Conservation (phyloP, 2,113 vertebrate genomes). For the Odobenus rosmarus region DNA sequence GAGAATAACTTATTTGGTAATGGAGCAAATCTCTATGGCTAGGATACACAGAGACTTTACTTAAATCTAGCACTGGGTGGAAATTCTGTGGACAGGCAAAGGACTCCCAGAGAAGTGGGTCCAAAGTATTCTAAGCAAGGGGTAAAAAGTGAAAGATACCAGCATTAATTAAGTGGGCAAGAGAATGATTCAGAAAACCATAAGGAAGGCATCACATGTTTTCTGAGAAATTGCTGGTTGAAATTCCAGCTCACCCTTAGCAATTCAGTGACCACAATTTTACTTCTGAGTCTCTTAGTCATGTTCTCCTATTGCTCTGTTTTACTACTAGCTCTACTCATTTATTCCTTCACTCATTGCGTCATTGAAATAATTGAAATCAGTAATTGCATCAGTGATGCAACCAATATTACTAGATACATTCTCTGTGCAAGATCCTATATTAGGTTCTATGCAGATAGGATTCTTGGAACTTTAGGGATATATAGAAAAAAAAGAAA, state of each 20-base stretch:
- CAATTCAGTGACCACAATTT: not conserved
- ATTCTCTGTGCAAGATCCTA: not conserved
- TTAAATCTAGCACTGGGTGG: slow-evolving; percentile 42
- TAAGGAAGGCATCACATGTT: not conserved
- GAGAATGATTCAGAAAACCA: not conserved
- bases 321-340: not conserved
- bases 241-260: not conserved
- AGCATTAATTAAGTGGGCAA: not conserved
- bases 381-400: not conserved
- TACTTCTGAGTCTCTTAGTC: not conserved
- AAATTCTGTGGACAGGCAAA: slow-evolving; percentile 56
- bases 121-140: slow-evolving; percentile 42
- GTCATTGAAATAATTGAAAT: not conserved
- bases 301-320: not conserved
- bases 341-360: not conserved
- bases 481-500: not conserved
- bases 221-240: not conserved
- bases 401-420: not conserved
- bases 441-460: not conserved
- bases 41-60: slow-evolving; percentile 63
- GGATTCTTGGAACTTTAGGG: not conserved
- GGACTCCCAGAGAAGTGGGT: not conserved
- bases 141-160: not conserved
- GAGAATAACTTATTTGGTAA: slow-evolving; percentile 62
- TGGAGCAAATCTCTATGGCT: slow-evolving; percentile 47